These are phyloP conservation scores for Melopsittacus undulatus DNA, from an alignment of 2,797 vertebrate species.

Conservation along the genomic window DNA sequence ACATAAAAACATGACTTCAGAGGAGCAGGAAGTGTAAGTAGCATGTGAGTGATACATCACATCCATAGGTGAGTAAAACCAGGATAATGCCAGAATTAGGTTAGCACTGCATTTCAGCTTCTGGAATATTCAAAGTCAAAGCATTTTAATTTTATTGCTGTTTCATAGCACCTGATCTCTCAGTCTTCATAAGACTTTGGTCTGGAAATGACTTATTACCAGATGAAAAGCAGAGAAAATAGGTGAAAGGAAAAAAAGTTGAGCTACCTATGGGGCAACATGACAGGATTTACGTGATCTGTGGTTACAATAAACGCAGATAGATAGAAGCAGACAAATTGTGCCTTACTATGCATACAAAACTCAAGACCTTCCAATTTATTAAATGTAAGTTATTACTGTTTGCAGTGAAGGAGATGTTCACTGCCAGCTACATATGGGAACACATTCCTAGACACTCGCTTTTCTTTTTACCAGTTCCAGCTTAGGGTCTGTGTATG, in stretches of 20 bases:
- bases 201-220: background rate
- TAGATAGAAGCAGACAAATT: background rate
- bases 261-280: background rate
- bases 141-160: background rate
- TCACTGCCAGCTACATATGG: background rate
- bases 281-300: background rate
- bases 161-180: background rate
- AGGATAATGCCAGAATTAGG: background rate
- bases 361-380: background rate
- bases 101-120: background rate
- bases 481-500: background rate
- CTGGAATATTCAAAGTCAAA: background rate
- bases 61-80: background rate
- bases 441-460: background rate
- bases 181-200: background rate
- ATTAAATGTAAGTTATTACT: background rate
- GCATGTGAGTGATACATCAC: background rate
- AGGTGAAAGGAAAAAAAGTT: background rate
- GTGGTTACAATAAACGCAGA: conserved; percentile 6
- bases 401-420: background rate
- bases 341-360: background rate
- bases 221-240: conserved; percentile 7
- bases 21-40: background rate
- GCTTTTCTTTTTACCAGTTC: conserved; percentile 2
- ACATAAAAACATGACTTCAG: background rate